These are phyloP conservation scores for Cynaeus angustus DNA, from an alignment of 2,888 invertebrate genomes.

Conservation along the genomic window DNA sequence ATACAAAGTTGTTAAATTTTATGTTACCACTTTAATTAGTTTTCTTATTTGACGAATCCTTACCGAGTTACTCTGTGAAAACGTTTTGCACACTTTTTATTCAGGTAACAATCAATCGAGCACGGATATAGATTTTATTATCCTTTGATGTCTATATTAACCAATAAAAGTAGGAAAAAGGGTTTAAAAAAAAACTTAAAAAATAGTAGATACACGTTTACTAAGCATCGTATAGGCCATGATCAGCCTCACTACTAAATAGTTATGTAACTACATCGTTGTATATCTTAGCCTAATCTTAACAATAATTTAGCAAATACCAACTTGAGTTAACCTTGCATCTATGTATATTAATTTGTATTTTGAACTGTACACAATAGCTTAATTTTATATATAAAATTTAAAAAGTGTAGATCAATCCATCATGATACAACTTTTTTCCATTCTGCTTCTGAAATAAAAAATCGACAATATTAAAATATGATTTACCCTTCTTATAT, in stretches of 20 bases:
- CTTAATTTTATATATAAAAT: constrained; percentile 47
- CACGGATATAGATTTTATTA: too few relatives aligned
- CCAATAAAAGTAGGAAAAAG: not conserved
- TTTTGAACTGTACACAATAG: constrained; percentile 36
- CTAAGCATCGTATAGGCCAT: constrained; percentile 53
- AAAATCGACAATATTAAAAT: constrained; percentile 33
- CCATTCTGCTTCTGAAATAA: constrained; percentile 32
- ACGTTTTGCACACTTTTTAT: too few relatives aligned
- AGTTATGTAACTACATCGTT: constrained; percentile 51
- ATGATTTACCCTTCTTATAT: constrained; percentile 29
- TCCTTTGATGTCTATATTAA: too few relatives aligned
- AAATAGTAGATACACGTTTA: constrained; percentile 42
- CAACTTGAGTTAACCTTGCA: constrained; percentile 46
- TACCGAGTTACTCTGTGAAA: too few relatives aligned
- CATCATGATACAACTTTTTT: constrained; percentile 27
- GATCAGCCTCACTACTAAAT: constrained; percentile 49
- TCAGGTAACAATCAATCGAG: too few relatives aligned
- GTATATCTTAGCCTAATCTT: constrained; percentile 51
- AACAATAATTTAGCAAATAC: constrained; percentile 51
- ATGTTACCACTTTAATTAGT: too few relatives aligned
- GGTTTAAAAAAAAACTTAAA: constrained; percentile 15
- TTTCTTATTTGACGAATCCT: too few relatives aligned
- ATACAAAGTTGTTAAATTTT: too few relatives aligned
- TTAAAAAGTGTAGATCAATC: constrained; percentile 43
- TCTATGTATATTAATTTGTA: constrained; percentile 34